Conservation (phyloP, 2,888 invertebrate species). For the Prosapia bicincta region DNA sequence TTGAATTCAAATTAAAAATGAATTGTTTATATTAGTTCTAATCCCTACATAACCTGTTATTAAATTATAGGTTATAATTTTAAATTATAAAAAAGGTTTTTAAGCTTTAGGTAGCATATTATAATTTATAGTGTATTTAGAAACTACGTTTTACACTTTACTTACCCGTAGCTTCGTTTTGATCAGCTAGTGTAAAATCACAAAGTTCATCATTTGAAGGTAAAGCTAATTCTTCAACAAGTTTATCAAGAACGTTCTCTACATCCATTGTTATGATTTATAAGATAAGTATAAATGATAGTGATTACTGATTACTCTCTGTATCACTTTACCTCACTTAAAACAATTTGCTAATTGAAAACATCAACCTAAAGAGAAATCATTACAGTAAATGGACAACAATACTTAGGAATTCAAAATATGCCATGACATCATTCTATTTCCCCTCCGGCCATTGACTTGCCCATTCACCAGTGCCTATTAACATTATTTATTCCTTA, state of each 20-base stretch:
- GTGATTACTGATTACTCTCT: background rate
- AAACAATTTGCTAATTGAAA: background rate
- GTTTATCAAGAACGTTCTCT: conserved; percentile 58
- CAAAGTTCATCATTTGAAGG: conserved; percentile 71
- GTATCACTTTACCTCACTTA: background rate
- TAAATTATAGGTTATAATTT: too few species aligned
- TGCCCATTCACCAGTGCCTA: background rate
- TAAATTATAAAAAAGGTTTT: too few species aligned
- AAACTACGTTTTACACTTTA: conserved; percentile 22
- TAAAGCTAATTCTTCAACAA: conserved; percentile 66
- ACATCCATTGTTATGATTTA: conserved; percentile 42
- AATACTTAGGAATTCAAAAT: background rate
- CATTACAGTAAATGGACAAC: conserved; percentile 2
- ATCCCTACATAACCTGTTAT: too few species aligned
- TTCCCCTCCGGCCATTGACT: background rate
- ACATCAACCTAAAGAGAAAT: background rate
- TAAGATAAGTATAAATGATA: background rate
- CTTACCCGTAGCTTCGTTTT: conserved; percentile 70
- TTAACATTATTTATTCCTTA: too few species aligned
- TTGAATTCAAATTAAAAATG: too few species aligned
- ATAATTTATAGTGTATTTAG: background rate
- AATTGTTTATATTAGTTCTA: too few species aligned
- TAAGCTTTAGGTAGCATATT: too few species aligned
- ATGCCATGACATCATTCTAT: background rate
- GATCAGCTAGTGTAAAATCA: conserved; percentile 79